Evolutionary conservation across 64 coral and sea anemone species (phyloP).

Genomic region (Acropora tenuis): DNA sequence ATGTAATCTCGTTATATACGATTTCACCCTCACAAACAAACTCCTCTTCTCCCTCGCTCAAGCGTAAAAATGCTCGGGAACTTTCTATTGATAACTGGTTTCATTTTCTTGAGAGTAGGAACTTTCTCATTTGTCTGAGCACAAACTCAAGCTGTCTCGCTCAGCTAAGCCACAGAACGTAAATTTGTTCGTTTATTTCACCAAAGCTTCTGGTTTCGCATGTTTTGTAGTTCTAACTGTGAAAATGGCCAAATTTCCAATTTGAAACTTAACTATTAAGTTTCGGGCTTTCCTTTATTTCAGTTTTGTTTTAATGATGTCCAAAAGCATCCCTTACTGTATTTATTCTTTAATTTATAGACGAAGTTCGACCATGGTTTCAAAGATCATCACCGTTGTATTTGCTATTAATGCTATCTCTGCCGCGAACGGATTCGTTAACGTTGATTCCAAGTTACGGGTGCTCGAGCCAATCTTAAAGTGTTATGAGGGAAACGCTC

Average conservation of each 20-base stretch:
- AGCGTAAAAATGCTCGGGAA: slow-evolving; percentile 28
- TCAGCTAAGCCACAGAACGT: slow-evolving; percentile 11
- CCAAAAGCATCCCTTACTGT: background rate
- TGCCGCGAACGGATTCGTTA: slow-evolving; percentile 22
- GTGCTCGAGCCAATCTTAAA: slow-evolving; percentile 26
- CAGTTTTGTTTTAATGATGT: slow-evolving; percentile 1
- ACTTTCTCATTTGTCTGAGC: background rate
- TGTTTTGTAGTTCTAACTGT: background rate
- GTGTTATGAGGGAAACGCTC: slow-evolving; percentile 23
- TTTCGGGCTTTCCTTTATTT: slow-evolving; percentile 4
- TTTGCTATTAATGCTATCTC: slow-evolving; percentile 18
- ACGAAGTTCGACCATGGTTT: slow-evolving; percentile 23
- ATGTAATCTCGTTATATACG: slow-evolving; percentile 29
- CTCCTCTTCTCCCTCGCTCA: background rate
- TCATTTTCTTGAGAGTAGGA: background rate
- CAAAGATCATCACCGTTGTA: slow-evolving; percentile 27
- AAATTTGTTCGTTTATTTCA: slow-evolving; percentile 5
- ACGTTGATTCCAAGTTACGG: slow-evolving; percentile 25
- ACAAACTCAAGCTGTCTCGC: slow-evolving; percentile 33
- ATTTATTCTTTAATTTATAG: background rate
- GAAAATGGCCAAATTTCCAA: background rate
- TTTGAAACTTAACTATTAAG: slow-evolving; percentile 20
- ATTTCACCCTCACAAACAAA: slow-evolving; percentile 16
- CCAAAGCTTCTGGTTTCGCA: background rate
- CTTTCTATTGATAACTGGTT: slow-evolving; percentile 14